phyloP scores from a whole-genome alignment of 2,113 vertebrate genomes.

The Oxyura jamaicensis region DNA sequence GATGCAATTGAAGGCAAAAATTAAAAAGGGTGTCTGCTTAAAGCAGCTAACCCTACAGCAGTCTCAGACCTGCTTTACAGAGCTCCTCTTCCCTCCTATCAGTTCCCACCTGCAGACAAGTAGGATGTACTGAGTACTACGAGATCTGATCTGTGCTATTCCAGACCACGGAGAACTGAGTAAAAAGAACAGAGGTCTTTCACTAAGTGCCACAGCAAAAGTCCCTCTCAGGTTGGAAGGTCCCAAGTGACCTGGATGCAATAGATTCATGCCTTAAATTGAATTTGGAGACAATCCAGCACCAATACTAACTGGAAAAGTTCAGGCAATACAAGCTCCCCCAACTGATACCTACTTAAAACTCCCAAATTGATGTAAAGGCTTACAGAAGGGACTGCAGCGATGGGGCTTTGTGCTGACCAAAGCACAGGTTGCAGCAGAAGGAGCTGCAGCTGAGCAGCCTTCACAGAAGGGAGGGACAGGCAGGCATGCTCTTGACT shows the following conservation, averaged over 20 bases:
- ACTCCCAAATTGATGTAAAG: background rate
- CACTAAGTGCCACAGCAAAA: background rate
- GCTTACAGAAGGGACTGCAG: background rate
- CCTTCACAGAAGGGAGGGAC: background rate
- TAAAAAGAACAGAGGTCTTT: background rate
- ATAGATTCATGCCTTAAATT: background rate
- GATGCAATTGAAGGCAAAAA: background rate
- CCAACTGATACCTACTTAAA: background rate
- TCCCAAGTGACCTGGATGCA: background rate
- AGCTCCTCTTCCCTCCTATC: background rate
- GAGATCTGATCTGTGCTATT: background rate
- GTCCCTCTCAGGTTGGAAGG: background rate
- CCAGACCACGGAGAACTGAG: background rate
- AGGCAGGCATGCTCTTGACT: background rate
- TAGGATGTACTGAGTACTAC: background rate
- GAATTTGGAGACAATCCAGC: background rate
- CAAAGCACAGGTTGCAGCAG: rapidly evolving
- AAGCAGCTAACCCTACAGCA: background rate
- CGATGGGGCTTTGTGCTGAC: background rate
- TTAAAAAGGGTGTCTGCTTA: background rate
- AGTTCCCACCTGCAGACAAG: background rate
- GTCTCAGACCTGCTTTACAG: background rate
- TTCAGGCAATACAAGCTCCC: background rate
- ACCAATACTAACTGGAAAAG: background rate
- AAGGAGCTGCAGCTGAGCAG: background rate